Conservation (phyloP, 2,113 vertebrate genomes). For the Nesospiza acunhae region DNA sequence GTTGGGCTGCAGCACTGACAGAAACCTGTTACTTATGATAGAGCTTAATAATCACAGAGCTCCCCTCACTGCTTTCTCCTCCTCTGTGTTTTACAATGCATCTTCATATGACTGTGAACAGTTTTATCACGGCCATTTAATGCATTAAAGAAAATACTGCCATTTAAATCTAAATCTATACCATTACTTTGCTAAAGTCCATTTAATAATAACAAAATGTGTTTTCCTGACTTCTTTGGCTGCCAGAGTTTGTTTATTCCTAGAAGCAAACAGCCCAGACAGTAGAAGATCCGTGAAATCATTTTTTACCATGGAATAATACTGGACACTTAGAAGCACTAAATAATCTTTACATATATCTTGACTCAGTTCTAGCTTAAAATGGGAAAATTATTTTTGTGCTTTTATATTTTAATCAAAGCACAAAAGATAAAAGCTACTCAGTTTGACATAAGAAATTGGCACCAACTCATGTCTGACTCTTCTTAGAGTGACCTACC, state of each 20-base stretch:
- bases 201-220: background rate
- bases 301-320: background rate
- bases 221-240: background rate
- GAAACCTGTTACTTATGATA: background rate
- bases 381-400: background rate
- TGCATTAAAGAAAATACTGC: background rate
- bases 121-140: background rate
- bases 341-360: background rate
- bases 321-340: background rate
- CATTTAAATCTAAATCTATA: background rate
- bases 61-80: background rate
- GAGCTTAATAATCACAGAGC: background rate
- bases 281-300: background rate
- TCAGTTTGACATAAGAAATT: background rate
- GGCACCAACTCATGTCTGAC: background rate
- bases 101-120: background rate
- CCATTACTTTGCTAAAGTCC: background rate
- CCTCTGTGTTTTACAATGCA: background rate
- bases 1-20: background rate
- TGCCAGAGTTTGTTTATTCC: background rate
- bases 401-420: background rate
- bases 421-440: background rate
- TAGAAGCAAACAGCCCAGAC: background rate
- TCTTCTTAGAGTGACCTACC: background rate
- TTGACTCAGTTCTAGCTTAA: background rate